Evolutionary conservation across 2,888 invertebrate species (phyloP), one percentile per base, ranked within the genome.

Genomic region (Tineola bisselliella): DNA sequence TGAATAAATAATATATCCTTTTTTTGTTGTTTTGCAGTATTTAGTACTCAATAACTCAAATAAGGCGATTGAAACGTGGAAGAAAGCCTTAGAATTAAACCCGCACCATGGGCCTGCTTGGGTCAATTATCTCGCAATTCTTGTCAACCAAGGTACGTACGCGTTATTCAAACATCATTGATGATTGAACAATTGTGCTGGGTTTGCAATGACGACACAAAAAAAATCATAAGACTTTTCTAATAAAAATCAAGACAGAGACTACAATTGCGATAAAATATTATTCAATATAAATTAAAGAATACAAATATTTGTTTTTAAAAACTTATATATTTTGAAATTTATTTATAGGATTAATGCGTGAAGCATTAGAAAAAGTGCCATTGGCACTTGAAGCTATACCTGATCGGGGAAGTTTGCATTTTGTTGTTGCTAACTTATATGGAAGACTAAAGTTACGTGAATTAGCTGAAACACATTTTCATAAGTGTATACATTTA

Each of bases 351-450:
- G 92, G 89, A 30, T 87, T 90, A 67, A 84, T 89, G 48, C 89
- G 91, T 11, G 90, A 91, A 71, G 96, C 95, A 1, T 79, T 94
- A 61, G 84, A 89, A 63, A 75, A 93, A 60, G 94, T 94, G 8
- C 87, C 89, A 15, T 87, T 89, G 66, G 97, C 94, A 0, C 76
- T 97, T 8, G 72, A 77, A 56, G 87, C 91, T 65, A 80, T 97
- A 60, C 93, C 95, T 0, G 84, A 91, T 60, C 92, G 95, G 25
- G 89, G 94, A 0, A 90, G 92, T 0, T 87, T 98, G 25, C 91
- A 94, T 76, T 97, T 97, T 74, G 94, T 94, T 66, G 87, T 96
- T 57, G 98, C 94, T 5, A 97, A 97, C 75, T 92, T 95, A 61
- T 89, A 94, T 64, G 98, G 98, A 0, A 97, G 97, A 87, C 74